A percentile compares a stretch with the other conserved stretches of the same genome.
These are phyloP conservation scores for Rhimphoctona megacephalus DNA, from an alignment of 2,888 invertebrate species.

Conservation along the genomic window DNA sequence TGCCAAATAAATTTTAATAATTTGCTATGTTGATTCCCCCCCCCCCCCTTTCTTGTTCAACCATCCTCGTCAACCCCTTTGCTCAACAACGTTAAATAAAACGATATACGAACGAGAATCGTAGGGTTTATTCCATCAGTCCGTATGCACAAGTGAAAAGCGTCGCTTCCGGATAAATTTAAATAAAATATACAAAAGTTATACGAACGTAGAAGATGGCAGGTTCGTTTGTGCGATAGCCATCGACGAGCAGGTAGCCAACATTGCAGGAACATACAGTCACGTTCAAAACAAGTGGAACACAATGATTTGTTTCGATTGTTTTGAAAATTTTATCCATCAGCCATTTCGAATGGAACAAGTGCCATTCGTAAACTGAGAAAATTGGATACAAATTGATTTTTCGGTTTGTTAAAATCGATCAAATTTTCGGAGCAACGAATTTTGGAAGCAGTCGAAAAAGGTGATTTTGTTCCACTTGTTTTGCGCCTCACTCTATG, in stretches of 20 bases:
- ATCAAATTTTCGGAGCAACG: neutral
- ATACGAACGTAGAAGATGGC: neutral
- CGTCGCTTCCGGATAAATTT: conserved; percentile 14
- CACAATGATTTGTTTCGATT: neutral
- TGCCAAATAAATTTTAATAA: neutral
- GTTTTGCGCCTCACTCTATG: neutral
- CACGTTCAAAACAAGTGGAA: neutral
- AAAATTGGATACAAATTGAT: neutral
- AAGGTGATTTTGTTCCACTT: no score
- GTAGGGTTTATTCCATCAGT: neutral
- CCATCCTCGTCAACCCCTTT: neutral
- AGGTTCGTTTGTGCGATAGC: neutral
- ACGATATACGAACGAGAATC: neutral
- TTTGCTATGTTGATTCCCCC: neutral
- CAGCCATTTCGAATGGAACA: neutral
- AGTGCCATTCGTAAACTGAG: neutral
- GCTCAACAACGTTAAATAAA: neutral
- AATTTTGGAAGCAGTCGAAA: neutral
- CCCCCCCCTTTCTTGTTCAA: neutral
- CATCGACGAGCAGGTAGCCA: conserved; percentile 10
- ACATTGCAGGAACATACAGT: neutral
- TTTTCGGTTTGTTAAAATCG: neutral
- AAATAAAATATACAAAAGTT: conserved; percentile 16
- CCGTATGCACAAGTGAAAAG: conserved; percentile 8
- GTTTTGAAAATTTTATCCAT: neutral